phyloP scores from a whole-genome alignment of 2,888 invertebrate species.

The Andrena trimmerana region DNA sequence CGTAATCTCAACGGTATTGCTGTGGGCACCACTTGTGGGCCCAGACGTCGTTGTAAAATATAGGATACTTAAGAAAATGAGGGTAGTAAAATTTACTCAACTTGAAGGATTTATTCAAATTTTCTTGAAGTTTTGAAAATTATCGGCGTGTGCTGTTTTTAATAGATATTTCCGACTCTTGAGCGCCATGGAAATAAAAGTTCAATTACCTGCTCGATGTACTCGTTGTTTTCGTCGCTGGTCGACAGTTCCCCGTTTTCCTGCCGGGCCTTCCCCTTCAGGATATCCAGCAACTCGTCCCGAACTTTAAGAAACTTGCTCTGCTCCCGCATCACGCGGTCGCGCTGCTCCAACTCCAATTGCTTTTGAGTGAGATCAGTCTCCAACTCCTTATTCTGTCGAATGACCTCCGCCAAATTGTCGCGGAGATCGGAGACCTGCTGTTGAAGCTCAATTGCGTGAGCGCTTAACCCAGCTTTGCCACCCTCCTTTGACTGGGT shows the following conservation, averaged over 20 bases:
- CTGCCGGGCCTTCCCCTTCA: constrained; percentile 86
- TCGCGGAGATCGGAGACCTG: constrained; percentile 86
- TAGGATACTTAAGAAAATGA: too few species aligned
- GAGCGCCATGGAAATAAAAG: too few species aligned
- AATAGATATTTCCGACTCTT: background rate
- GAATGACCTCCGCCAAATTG: constrained; percentile 85
- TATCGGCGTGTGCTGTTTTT: background rate
- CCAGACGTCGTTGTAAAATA: too few species aligned
- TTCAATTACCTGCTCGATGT: constrained; percentile 60
- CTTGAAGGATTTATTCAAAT: too few species aligned
- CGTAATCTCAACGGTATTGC: too few species aligned
- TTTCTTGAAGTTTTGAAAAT: too few species aligned
- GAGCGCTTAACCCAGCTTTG: constrained; percentile 61
- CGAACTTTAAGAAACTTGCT: constrained; percentile 88
- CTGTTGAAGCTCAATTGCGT: constrained; percentile 75
- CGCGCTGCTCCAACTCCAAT: constrained; percentile 87
- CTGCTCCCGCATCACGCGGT: constrained; percentile 88
- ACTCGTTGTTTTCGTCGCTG: constrained; percentile 60
- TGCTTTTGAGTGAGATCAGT: constrained; percentile 86
- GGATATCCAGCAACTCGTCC: constrained; percentile 87
- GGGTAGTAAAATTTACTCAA: too few species aligned
- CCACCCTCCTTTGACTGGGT: constrained; percentile 70
- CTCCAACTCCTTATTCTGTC: constrained; percentile 86
- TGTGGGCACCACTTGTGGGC: too few species aligned
- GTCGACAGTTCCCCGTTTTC: constrained; percentile 79